Base-by-base conservation (phyloP, 1,140 invertebrate species). In the Leptestheria dahalacensis region DNA sequence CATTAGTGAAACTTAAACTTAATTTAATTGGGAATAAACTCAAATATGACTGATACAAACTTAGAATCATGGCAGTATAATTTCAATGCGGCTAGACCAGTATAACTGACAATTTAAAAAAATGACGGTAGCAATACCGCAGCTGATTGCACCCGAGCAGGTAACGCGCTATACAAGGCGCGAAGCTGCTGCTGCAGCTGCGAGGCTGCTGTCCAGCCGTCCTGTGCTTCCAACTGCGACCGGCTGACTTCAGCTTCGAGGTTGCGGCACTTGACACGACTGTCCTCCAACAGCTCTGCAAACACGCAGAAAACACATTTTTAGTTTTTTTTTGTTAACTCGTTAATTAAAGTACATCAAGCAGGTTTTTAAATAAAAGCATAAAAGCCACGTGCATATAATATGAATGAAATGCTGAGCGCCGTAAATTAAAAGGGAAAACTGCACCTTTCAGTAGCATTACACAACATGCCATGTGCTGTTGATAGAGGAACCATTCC, bases 141-240 rank as follows among this genome's bases (percentile, higher is more conserved):
- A 15, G 6, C 33, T 41, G 6, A 6, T 41, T 41, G 33, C 6
- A 9, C 15, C 33, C 6, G 15, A 15, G 6, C 33, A 9, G 6
- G 6, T 6, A 41, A 41, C 6, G 33, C 6, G 15, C 15, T 15
- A 6, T 15, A 9, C 15, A 63, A 62, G 28, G 60, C 62, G 29
- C 63, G 52, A 24, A 67, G 53, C 49, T 65, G 62, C 52, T 64
- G 61, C 61, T 63, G 64, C 26, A 63, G 68, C 65, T 70, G 65
- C 59, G 72, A 73, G 53, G 69, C 69, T 69, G 70, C 65, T 65
- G 66, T 65, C 46, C 63, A 64, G n/a, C 64, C 62, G 54, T 66
- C 65, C 18, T 65, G 58, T 50, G 58, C 29, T 25, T 60, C 53
- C 48, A 52, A 15, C 57, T 60, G 64, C 63, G 18, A 62, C 62